Conservation (phyloP, 1,140 invertebrate genomes). For the Araneus ventricosus region DNA sequence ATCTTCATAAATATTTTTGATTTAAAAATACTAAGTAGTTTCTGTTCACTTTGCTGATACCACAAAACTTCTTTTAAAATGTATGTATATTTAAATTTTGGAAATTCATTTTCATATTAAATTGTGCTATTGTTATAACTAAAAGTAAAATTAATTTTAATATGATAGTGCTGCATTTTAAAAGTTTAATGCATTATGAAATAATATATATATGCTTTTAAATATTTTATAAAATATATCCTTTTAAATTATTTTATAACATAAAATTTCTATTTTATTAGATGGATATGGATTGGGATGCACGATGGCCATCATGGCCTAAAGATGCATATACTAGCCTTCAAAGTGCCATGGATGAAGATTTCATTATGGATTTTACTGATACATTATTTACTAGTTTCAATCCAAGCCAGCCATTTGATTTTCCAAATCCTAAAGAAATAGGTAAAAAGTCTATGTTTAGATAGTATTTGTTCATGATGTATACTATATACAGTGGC, state of each 20-base stretch:
- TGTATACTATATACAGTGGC: too few relatives aligned
- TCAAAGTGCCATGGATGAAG: constrained; percentile 90
- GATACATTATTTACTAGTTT: constrained; percentile 94
- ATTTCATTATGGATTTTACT: constrained; percentile 91
- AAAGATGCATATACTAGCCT: constrained; percentile 62
- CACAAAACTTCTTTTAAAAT: too few relatives aligned
- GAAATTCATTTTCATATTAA: too few relatives aligned
- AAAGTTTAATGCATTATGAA: too few relatives aligned
- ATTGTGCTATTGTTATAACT: too few relatives aligned
- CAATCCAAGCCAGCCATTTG: constrained; percentile 92
- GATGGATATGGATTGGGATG: constrained; percentile 89
- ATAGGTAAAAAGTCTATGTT: constrained; percentile 85
- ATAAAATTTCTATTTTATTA: constrained; percentile 57
- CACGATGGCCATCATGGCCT: constrained; percentile 75
- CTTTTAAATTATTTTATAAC: not conserved
- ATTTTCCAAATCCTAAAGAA: constrained; percentile 97
- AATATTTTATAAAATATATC: not conserved
- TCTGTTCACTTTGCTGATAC: too few relatives aligned
- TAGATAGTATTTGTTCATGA: not conserved
- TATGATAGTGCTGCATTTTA: too few relatives aligned
- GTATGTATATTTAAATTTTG: too few relatives aligned
- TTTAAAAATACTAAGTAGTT: too few relatives aligned
- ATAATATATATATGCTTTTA: not conserved
- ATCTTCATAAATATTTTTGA: too few relatives aligned
- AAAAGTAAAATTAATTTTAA: too few relatives aligned